These are phyloP conservation scores for Pterois miles DNA, from an alignment of 2,797 vertebrate genomes.

Conservation along the genomic window DNA sequence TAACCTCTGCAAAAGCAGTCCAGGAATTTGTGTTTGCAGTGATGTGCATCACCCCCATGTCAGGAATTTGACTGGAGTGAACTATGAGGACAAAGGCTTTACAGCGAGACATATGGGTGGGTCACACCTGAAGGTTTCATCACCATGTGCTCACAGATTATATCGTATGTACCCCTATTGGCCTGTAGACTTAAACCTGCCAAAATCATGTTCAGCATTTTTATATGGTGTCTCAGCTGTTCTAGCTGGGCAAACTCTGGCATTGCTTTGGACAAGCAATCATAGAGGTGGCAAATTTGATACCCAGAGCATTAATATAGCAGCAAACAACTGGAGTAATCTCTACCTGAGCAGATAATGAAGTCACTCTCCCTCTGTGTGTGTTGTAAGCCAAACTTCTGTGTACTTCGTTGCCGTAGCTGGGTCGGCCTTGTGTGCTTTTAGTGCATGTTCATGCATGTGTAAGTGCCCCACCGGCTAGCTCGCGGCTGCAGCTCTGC, in stretches of 20 bases:
- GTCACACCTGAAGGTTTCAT: constrained; percentile 1
- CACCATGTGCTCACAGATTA: constrained; percentile 22
- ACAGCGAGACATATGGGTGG: constrained; percentile 6
- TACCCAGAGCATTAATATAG: too few species aligned
- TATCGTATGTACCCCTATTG: neutral
- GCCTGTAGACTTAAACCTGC: neutral
- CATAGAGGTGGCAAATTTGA: too few species aligned
- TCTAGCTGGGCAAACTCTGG: neutral
- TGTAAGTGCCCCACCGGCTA: too few species aligned
- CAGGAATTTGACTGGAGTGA: constrained; percentile 11
- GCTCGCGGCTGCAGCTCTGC: too few species aligned
- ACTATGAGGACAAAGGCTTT: constrained; percentile 1
- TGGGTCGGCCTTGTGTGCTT: too few species aligned
- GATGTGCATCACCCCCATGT: constrained; percentile 29
- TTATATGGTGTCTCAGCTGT: neutral
- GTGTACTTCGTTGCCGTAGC: too few species aligned
- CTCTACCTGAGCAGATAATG: too few species aligned
- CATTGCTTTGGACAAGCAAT: neutral
- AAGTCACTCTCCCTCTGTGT: too few species aligned
- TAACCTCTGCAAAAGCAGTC: constrained; percentile 43
- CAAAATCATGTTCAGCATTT: neutral
- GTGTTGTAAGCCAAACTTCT: too few species aligned
- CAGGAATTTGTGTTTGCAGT: constrained; percentile 48
- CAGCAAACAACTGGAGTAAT: too few species aligned
- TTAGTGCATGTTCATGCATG: too few species aligned